Base-by-base conservation (phyloP, 2,113 vertebrate species). In the Anser brachyrhynchus region DNA sequence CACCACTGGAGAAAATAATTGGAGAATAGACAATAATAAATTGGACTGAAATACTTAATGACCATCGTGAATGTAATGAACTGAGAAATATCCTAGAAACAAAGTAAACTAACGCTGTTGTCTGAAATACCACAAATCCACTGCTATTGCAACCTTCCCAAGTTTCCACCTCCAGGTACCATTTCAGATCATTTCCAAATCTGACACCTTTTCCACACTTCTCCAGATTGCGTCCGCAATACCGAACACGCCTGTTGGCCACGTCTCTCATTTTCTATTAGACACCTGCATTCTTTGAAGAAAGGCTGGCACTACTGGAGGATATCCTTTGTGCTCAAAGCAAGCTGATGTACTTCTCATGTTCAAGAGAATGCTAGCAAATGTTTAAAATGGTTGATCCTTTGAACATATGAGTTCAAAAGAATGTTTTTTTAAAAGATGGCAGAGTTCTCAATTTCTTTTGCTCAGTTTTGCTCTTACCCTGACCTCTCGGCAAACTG, bases 21-120 rank as follows among this genome's bases (percentile, higher is more conserved):
- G 61, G 67, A 59, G 43, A 58, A 49, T 49, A 49, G 46, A 49
- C 46, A 49, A 10, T 22, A 49, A 49, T 49, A 49, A 49, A 49
- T 11, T 22, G 46, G 46, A 49, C 5, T 49, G 46, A 49, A 49
- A 49, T 49, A 22, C 46, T 22, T 75, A 57, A 65, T 21, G 35
- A 77, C 44, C 10, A 3, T 29, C 23, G 61, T 10, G 28, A 70
- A 89, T 8, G 55, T 13, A 21, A 0, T 0, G 0, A 87, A 59
- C 54, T 58, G 64, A 72, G 90, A 65, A 83, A 73, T 37, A 39
- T 43, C 69, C 85, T 58, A 88, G 74, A 86, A 94, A 76, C 31
- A 72, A 92, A 81, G 51, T 86, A 51, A 9, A 67, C 10, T 44
- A 84, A 55, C 0, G 0, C 25, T 59, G 65, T 35, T 46, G 14